Percentiles rank a stretch among this genome's conserved stretches.
Evolutionary conservation across 1,140 invertebrate genomes (phyloP).

Genomic region (Dendrolimus punctatus): DNA sequence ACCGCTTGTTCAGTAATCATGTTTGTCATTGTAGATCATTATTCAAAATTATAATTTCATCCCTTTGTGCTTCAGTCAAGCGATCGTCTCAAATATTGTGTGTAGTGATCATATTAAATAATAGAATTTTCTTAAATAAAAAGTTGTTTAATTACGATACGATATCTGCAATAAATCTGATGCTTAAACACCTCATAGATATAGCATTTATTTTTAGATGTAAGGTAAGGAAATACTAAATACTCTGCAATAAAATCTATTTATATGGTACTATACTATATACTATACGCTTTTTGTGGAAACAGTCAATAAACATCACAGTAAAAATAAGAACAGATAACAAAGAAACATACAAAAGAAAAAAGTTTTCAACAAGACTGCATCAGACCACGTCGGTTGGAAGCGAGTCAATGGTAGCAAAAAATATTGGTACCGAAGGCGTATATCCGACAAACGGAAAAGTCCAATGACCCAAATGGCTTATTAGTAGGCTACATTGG

Average conservation of each 20-base stretch:
- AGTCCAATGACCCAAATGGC: slow-evolving; percentile 69
- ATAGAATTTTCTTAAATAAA: too few relatives aligned
- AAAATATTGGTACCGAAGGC: slow-evolving; percentile 58
- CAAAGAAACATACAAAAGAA: slow-evolving; percentile 13
- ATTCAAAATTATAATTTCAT: slow-evolving; percentile 41
- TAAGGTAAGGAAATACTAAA: too few relatives aligned
- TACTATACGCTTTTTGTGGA: too few relatives aligned
- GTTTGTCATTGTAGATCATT: slow-evolving; percentile 60
- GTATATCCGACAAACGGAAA: slow-evolving; percentile 51
- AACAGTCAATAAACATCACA: too few relatives aligned
- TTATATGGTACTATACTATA: too few relatives aligned
- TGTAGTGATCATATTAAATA: too few relatives aligned
- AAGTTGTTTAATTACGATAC: too few relatives aligned
- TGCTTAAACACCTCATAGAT: too few relatives aligned
- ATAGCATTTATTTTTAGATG: too few relatives aligned
- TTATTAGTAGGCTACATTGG: slow-evolving; percentile 50
- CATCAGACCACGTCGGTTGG: slow-evolving; percentile 33
- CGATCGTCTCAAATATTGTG: not conserved
- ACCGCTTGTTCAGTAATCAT: slow-evolving; percentile 47
- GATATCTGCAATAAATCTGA: too few relatives aligned
- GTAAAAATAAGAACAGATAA: too few relatives aligned
- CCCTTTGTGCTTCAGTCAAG: slow-evolving; percentile 25
- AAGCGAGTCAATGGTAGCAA: slow-evolving; percentile 44
- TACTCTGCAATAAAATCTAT: too few relatives aligned
- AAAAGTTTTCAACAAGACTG: slow-evolving; percentile 26